phyloP scores from a whole-genome alignment of 2,797 vertebrate species.

The Lacerta viridis region DNA sequence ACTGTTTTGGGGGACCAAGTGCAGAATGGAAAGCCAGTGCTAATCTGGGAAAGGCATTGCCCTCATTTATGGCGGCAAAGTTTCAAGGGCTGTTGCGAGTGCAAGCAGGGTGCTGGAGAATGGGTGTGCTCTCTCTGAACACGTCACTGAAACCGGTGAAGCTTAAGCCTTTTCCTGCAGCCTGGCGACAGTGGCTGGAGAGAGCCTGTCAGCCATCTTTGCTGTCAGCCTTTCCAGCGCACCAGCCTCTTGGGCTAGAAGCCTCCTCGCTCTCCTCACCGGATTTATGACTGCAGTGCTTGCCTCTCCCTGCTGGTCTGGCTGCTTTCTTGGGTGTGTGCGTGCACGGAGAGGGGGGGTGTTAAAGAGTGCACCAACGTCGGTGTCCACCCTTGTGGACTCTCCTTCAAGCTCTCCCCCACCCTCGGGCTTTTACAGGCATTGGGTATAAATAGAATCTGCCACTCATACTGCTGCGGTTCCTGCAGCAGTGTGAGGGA shows the following conservation, averaged over 20 bases:
- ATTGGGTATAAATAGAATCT: slow-evolving; percentile 44
- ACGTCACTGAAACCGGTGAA: neutral
- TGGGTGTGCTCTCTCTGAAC: neutral
- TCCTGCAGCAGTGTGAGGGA: slow-evolving; percentile 17
- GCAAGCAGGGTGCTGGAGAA: neutral
- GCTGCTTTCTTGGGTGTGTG: neutral
- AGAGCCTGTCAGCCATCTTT: neutral
- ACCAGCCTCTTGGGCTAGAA: neutral
- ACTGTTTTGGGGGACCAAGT: neutral
- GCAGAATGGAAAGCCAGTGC: neutral
- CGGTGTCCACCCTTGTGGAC: neutral
- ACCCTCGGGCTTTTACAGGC: neutral
- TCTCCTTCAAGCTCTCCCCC: neutral
- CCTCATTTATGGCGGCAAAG: neutral
- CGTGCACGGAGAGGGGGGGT: neutral
- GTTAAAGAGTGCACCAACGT: neutral
- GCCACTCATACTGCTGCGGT: slow-evolving; percentile 16
- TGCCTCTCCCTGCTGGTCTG: neutral
- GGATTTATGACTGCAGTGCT: neutral
- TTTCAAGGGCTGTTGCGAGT: neutral
- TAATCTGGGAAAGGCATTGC: neutral
- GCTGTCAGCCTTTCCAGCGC: too few species aligned
- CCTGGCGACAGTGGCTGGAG: neutral
- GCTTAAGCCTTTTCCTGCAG: neutral
- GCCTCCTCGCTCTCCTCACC: neutral